Evolutionary conservation across 2,888 invertebrate species (phyloP), one percentile per base, ranked within the genome.

Genomic region (Eilema sororculum): DNA sequence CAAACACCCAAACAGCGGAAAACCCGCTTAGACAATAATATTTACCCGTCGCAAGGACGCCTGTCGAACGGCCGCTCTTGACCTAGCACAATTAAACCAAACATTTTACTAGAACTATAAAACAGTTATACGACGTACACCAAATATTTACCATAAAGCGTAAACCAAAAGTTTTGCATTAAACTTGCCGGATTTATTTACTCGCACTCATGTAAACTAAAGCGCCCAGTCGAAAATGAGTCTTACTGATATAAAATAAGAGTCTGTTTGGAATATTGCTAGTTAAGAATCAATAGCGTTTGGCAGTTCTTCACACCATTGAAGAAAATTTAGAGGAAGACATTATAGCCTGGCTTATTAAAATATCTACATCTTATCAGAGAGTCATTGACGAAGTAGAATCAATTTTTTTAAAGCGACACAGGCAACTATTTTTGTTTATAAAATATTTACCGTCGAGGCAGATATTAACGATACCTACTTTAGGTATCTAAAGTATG

Each of bases 131-230:
- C 93, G 93, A 92, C 91, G 92, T 92, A 91, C 90, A 94, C 94
- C 92, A 95, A 95, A 95, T 95, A 95, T 95, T 95, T 95, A 95
- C 94, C 94, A 95, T 95, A 94, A 94, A 94, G 93, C 94, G 95
- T 95, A 94, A 95, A 95, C 94, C 94, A 93, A 94, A 94, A 94
- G 92, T 93, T 95, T 95, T 94, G 95, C 95, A 95, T 94, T 94
- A 92, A 93, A 93, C 93, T 93, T 87, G 90, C 90, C 87, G 88
- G 92, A 91, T 94, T 93, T 94, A 94, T 94, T 94, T 94, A 93
- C 91, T 89, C 87, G 83, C 81, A 85, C 83, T 87, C 84, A 86
- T 86, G 87, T 92, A 90, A 90, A 90, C 90, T 81, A 81, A 80
- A 72, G 60, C 58, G 57, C 73, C 46, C 83, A 75, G 73, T 72